A percentile compares a stretch with the other conserved stretches of the same genome.
Conservation (phyloP, 2,888 invertebrate species). For the Plebejus melissa region DNA sequence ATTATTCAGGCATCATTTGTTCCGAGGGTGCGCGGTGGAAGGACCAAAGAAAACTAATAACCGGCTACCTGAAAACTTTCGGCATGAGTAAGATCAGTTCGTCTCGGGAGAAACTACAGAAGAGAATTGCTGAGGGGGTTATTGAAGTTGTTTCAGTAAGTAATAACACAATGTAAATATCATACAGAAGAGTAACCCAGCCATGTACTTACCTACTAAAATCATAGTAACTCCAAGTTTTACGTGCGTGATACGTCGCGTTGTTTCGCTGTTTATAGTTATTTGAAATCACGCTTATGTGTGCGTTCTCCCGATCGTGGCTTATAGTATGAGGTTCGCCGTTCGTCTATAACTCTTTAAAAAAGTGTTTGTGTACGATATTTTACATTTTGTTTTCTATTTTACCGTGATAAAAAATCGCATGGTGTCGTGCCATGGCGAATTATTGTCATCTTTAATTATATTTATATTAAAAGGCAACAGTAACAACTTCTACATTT, state of each 20-base stretch:
- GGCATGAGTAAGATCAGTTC: slow-evolving; percentile 84
- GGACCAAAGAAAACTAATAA: slow-evolving; percentile 87
- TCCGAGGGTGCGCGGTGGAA: slow-evolving; percentile 90
- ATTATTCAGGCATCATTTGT: slow-evolving; percentile 86
- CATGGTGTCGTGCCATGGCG: too few relatives aligned
- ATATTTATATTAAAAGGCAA: too few relatives aligned
- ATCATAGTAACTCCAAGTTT: too few relatives aligned
- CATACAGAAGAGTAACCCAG: too few relatives aligned
- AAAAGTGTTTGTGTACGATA: too few relatives aligned
- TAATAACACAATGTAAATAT: slow-evolving; percentile 44
- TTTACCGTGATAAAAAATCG: too few relatives aligned
- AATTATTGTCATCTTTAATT: too few relatives aligned
- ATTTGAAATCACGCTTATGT: neutral
- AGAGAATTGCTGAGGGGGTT: slow-evolving; percentile 81
- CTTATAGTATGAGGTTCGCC: too few relatives aligned
- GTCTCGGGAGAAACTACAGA: slow-evolving; percentile 81
- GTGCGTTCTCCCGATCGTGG: neutral
- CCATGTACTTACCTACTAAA: too few relatives aligned
- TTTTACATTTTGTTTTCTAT: too few relatives aligned
- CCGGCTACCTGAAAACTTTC: slow-evolving; percentile 84
- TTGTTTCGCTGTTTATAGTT: neutral
- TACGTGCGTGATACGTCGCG: neutral
- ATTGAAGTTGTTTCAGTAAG: slow-evolving; percentile 81
- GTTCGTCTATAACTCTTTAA: too few relatives aligned
- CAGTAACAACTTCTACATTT: too few relatives aligned